Conservation (phyloP, 1,140 invertebrate genomes). For the Palaemon carinicauda region DNA sequence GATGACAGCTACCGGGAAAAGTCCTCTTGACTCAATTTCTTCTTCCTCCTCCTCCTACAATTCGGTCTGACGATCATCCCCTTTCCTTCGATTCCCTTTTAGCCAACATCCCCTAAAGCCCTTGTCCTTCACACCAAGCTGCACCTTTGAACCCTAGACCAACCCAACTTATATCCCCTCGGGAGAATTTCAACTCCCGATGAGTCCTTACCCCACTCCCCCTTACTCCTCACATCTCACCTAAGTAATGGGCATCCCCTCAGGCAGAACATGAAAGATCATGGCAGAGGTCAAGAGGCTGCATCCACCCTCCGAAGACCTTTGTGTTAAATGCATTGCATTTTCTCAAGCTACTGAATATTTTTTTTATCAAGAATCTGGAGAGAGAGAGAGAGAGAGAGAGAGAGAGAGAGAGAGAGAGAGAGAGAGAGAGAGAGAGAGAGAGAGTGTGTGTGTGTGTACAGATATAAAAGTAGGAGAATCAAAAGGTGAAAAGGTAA, state of each 20-base stretch:
- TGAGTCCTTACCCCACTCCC: background rate
- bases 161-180: background rate
- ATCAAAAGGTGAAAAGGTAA: background rate
- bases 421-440: background rate
- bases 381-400: background rate
- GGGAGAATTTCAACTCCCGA: slow-evolving; percentile 15
- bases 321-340: background rate
- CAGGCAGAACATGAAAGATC: slow-evolving; percentile 44
- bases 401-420: background rate
- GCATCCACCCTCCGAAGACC: slow-evolving; percentile 8
- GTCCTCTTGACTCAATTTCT: background rate
- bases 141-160: slow-evolving; percentile 43
- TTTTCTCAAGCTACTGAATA: background rate
- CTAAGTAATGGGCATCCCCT: slow-evolving; percentile 43
- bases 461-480: background rate
- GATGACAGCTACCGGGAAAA: slow-evolving; percentile 26
- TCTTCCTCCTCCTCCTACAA: background rate
- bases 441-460: background rate
- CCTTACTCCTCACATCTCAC: slow-evolving; percentile 26
- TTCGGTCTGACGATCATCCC: background rate
- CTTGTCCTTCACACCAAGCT: slow-evolving; percentile 35
- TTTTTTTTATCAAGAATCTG: background rate
- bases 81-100: background rate
- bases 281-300: slow-evolving; percentile 44
- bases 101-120: background rate